A percentile compares a stretch with the other conserved stretches of the same genome.
Evolutionary conservation across 2,888 invertebrate species (phyloP).

Genomic region (Harpalus rubripes): DNA sequence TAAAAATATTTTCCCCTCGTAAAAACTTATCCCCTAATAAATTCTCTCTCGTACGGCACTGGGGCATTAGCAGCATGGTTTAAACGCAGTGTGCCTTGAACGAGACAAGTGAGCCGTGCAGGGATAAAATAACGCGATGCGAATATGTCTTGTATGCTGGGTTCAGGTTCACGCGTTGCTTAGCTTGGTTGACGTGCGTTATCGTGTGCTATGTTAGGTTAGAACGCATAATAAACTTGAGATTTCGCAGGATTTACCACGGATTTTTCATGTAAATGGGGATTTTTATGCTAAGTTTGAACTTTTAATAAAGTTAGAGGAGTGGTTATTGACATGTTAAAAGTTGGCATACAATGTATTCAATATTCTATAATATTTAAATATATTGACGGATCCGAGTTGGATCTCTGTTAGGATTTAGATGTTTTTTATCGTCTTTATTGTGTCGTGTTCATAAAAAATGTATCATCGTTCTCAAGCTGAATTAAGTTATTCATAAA

Average conservation of each 20-base stretch:
- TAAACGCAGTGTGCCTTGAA: slow-evolving; percentile 36
- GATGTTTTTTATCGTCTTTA: no score
- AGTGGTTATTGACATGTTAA: neutral
- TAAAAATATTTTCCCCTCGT: slow-evolving; percentile 5
- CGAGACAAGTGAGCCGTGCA: slow-evolving; percentile 29
- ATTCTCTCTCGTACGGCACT: slow-evolving; percentile 38
- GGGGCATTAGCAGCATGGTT: slow-evolving; percentile 38
- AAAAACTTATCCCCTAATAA: slow-evolving; percentile 32
- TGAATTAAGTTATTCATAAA: no score
- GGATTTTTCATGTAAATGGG: neutral
- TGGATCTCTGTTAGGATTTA: no score
- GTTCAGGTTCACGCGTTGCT: slow-evolving; percentile 15
- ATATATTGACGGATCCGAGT: neutral
- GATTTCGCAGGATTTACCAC: neutral
- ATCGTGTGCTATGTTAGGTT: slow-evolving; percentile 4
- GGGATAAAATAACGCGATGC: slow-evolving; percentile 29
- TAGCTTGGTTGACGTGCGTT: slow-evolving; percentile 14
- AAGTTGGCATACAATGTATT: neutral
- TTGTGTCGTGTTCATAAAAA: no score
- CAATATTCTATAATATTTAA: neutral
- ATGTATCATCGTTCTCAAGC: no score
- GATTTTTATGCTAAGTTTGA: neutral
- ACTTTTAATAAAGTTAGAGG: neutral
- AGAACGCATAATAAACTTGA: neutral
- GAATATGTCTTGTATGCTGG: slow-evolving; percentile 6